Base-by-base conservation (phyloP, 2,888 invertebrate genomes). In the Calameuta pallipes region DNA sequence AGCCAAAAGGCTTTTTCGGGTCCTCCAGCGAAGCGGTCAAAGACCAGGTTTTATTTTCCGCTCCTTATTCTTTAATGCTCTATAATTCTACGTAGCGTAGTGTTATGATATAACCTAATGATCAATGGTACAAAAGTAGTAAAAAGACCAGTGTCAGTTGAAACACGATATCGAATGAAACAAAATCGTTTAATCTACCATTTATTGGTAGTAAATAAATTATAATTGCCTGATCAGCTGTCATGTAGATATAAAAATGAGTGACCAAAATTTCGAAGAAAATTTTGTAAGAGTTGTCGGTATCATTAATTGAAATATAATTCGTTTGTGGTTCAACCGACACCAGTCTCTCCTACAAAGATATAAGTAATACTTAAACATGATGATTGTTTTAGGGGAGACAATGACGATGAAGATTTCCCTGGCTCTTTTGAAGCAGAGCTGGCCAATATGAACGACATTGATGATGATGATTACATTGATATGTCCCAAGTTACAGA, bases 371-470 rank as follows among this genome's bases (percentile, higher is more conserved):
- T 56, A 9, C 78, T 80, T 78, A 83, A 77, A 74, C 74, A 4
- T 23, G 15, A 56, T 23, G 23, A 56, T 56, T 56, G 0, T 56
- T 56, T 56, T 56, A 56, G 56, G 56, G 56, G 70, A 13, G 92
- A 90, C 71, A 92, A 93, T 30, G 93, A 95, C 69, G 95, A 95
- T 73, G 95, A 95, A 41, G 94, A 94, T 78, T 94, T 93, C 82
- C 92, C 93, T 68, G 92, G 92, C 80, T 93, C 92, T 82, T 96
- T 96, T 91, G 96, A 96, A 91, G 94, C 94, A 11, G 95, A 95
- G 86, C 92, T 96, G 83, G 95, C 95, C 75, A 92, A 92, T 82
- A 94, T 96, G 94, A 95, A 95, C 81, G 92, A 92, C n/a, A 91
- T 92, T 80, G 94, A 94, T 78, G 90, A 93, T 75, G 91, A 94